Percentiles rank a stretch among this genome's conserved stretches.
Evolutionary conservation across 2,888 invertebrate genomes (phyloP).

Genomic region (Phytoseiulus persimilis): DNA sequence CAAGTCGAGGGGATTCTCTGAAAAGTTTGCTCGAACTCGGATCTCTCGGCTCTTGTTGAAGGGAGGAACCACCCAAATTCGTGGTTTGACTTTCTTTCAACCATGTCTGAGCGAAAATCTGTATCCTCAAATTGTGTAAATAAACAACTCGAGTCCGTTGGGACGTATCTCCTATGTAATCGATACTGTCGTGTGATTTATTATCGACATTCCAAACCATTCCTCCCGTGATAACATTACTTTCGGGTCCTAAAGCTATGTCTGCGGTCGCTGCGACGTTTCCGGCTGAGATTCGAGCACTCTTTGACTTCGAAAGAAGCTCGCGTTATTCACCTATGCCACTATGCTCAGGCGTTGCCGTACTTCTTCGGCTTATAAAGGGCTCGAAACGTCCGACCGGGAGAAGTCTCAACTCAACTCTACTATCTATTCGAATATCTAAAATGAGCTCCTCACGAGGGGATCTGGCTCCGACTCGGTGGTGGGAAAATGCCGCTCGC

Average conservation of each 20-base stretch:
- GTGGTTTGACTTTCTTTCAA: background rate
- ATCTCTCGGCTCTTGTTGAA: background rate
- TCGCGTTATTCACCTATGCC: too few relatives aligned
- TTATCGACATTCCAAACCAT: background rate
- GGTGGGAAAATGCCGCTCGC: background rate
- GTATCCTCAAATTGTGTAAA: background rate
- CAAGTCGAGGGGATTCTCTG: constrained; percentile 16
- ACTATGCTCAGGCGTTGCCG: too few relatives aligned
- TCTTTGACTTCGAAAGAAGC: too few relatives aligned
- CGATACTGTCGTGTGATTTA: background rate
- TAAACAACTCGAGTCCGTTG: background rate
- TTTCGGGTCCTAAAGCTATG: background rate
- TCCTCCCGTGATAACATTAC: background rate
- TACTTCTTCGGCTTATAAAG: too few relatives aligned
- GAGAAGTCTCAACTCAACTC: too few relatives aligned
- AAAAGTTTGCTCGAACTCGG: background rate
- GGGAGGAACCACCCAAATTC: background rate
- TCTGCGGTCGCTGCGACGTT: background rate
- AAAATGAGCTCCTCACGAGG: background rate
- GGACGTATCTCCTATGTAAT: background rate
- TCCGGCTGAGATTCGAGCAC: too few relatives aligned
- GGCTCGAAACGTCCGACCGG: too few relatives aligned
- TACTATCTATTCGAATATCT: too few relatives aligned
- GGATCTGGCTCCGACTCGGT: background rate
- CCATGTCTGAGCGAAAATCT: background rate